These are phyloP conservation scores for Metopolophium dirhodum DNA, from an alignment of 1,140 invertebrate species.

Conservation along the genomic window DNA sequence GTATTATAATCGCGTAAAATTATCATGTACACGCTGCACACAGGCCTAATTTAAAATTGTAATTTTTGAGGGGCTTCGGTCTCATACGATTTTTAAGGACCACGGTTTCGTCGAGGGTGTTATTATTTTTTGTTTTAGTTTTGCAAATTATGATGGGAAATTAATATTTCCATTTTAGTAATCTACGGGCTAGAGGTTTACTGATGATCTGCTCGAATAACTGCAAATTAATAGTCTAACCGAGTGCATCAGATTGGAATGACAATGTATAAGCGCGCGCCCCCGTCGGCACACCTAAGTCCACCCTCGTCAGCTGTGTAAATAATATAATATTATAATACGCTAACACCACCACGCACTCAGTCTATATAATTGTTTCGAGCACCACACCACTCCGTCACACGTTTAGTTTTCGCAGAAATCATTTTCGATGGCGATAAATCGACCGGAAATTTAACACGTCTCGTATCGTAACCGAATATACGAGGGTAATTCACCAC, in stretches of 20 bases:
- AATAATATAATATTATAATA: background rate
- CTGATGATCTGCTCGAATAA: background rate
- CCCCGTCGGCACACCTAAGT: background rate
- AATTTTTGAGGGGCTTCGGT: background rate
- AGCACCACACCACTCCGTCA: background rate
- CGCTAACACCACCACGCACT: background rate
- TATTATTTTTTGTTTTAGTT: background rate
- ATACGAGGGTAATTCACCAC: background rate
- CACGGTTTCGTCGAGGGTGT: background rate
- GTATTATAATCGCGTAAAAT: background rate
- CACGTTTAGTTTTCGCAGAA: background rate
- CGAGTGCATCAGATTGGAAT: background rate
- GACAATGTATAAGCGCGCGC: background rate
- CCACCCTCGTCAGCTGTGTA: too few species aligned
- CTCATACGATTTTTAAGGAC: background rate
- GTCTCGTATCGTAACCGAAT: background rate
- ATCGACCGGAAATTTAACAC: background rate
- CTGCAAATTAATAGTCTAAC: background rate
- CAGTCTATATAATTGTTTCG: too few species aligned
- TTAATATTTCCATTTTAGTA: too few species aligned
- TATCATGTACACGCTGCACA: background rate
- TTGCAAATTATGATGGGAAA: background rate
- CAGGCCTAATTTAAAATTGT: background rate
- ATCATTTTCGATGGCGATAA: background rate
- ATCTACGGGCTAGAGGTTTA: too few species aligned